Conservation (phyloP, 2,797 vertebrate genomes). For the Melanotaenia trifasciata region DNA sequence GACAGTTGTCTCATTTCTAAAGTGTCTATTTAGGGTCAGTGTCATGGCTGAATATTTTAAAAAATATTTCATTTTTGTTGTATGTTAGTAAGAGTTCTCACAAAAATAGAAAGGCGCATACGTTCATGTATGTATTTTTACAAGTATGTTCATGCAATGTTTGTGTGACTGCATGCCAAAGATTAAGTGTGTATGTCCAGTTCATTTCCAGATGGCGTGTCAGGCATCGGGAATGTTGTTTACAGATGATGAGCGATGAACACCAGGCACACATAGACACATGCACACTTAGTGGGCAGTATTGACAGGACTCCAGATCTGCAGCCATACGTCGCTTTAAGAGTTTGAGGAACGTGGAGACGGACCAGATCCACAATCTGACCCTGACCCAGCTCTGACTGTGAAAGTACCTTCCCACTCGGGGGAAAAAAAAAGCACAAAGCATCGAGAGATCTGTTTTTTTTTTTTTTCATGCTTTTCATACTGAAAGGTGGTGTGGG, state of each 20-base stretch:
- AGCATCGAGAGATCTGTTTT: not conserved
- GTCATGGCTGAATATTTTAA: not conserved
- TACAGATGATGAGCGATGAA: conserved; percentile 69
- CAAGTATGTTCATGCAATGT: not conserved
- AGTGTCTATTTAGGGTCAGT: not conserved
- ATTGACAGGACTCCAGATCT: not conserved
- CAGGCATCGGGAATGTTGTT: conserved; percentile 77
- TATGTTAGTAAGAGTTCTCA: not conserved
- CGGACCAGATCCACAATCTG: conserved; percentile 31
- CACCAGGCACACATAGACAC: conserved; percentile 28
- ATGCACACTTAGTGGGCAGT: conserved; percentile 5
- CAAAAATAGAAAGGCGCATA: not conserved
- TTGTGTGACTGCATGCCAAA: conserved; percentile 2
- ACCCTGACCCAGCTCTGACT: conserved; percentile 29
- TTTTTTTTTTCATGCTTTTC: not conserved
- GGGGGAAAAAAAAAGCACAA: not conserved
- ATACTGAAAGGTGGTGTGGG: not conserved
- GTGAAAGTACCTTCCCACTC: conserved; percentile 39
- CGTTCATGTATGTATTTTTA: not conserved
- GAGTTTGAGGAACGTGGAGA: conserved; percentile 35
- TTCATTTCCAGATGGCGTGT: conserved; percentile 61
- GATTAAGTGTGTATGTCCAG: conserved; percentile 18
- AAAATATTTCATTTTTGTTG: not conserved
- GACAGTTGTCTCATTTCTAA: not conserved
- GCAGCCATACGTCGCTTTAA: not conserved